phyloP scores from a whole-genome alignment of 2,797 vertebrate species.

The Parauchenoglanis punctatus region DNA sequence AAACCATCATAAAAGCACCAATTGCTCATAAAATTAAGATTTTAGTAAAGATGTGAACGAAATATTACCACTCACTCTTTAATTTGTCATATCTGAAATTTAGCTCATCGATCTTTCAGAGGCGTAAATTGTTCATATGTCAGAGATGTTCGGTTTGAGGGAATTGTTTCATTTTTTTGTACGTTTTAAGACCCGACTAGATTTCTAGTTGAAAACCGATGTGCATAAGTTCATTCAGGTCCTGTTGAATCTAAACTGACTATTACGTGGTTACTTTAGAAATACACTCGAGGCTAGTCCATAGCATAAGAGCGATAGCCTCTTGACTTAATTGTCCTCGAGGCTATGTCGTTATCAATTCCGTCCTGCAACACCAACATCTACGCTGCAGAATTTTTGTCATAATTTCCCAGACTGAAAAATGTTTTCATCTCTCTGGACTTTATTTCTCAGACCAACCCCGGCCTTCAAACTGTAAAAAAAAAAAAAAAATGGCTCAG shows the following conservation, averaged over 20 bases:
- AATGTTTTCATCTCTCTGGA: slow-evolving; percentile 10
- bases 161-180: background rate
- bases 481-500: background rate
- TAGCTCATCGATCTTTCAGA: background rate
- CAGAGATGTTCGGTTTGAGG: background rate
- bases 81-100: background rate
- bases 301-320: background rate
- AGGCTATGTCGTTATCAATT: background rate
- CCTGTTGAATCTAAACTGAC: background rate
- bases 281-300: too few relatives aligned
- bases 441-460: slow-evolving; percentile 20
- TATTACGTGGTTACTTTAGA: background rate
- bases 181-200: background rate
- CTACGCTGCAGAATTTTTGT: background rate
- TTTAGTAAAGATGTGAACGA: background rate
- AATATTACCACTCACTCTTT: background rate
- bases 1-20: background rate
- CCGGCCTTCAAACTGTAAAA: slow-evolving; percentile 19
- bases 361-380: background rate
- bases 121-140: background rate
- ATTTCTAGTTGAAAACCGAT: background rate
- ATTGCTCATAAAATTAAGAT: background rate
- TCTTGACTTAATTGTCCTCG: background rate
- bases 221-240: background rate
- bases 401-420: slow-evolving; percentile 7